Evolutionary conservation across 2,113 vertebrate genomes (phyloP).

Genomic region (Bothrops jararaca): DNA sequence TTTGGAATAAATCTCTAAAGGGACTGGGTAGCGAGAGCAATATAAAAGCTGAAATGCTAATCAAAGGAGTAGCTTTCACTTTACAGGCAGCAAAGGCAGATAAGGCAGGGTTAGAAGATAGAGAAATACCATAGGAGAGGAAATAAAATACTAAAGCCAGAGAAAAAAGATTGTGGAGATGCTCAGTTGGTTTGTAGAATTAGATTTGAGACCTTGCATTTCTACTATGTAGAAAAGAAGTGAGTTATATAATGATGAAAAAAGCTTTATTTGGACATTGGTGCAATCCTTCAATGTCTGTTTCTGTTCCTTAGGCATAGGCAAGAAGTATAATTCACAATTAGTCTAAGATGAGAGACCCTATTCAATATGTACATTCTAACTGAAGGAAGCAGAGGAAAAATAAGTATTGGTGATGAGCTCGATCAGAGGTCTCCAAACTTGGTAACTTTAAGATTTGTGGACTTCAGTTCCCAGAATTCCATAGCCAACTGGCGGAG

Average conservation of each 20-base stretch:
- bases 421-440: background rate
- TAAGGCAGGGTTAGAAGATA: background rate
- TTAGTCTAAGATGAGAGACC: background rate
- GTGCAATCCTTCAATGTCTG: background rate
- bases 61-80: background rate
- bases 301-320: rapidly evolving
- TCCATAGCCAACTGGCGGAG: background rate
- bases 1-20: background rate
- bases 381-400: background rate
- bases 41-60: background rate
- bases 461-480: background rate
- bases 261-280: background rate
- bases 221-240: background rate
- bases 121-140: background rate
- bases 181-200: background rate
- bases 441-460: background rate
- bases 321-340: background rate
- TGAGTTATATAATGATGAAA: background rate
- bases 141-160: background rate
- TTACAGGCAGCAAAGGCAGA: background rate
- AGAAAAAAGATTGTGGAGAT: background rate
- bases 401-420: background rate
- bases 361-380: background rate
- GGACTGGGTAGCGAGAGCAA: background rate
- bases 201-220: background rate